Evolutionary conservation across 2,888 invertebrate species (phyloP).

Genomic region (Coleophora deauratella): DNA sequence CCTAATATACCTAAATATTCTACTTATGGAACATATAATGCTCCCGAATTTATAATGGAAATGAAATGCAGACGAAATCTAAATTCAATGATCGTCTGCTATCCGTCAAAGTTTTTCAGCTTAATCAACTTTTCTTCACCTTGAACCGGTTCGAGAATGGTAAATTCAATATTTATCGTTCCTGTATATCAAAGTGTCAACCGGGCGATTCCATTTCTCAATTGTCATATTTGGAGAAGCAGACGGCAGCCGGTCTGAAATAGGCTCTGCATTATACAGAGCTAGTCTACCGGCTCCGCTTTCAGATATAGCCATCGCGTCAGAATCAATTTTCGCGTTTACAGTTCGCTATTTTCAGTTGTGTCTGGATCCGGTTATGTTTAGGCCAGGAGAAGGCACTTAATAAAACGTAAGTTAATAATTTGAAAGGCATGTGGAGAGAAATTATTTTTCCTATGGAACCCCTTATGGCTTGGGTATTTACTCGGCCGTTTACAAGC

Average conservation of each 20-base stretch:
- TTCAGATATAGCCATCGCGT: slow-evolving; percentile 49
- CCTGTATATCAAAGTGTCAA: slow-evolving; percentile 26
- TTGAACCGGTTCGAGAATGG: slow-evolving; percentile 1
- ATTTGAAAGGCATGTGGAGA: too few species aligned
- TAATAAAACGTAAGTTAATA: background rate
- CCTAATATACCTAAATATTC: background rate
- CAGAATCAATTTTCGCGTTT: slow-evolving; percentile 66
- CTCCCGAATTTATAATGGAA: too few species aligned
- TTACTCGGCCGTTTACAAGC: too few species aligned
- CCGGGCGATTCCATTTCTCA: slow-evolving; percentile 35
- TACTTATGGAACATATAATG: background rate
- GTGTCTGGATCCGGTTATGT: slow-evolving; percentile 30
- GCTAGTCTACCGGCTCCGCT: slow-evolving; percentile 34
- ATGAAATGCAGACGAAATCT: too few species aligned
- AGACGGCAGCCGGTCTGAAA: slow-evolving; percentile 35
- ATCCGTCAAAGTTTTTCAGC: too few species aligned
- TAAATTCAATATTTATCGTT: slow-evolving; percentile 12
- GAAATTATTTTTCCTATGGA: too few species aligned
- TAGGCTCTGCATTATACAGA: slow-evolving; percentile 52
- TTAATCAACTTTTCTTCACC: too few species aligned
- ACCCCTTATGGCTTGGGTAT: too few species aligned
- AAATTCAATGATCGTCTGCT: too few species aligned
- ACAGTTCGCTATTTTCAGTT: slow-evolving; percentile 60
- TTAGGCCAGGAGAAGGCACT: slow-evolving; percentile 26
- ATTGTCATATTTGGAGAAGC: slow-evolving; percentile 37